These are phyloP conservation scores for Sarcophilus harrisii DNA, from an alignment of 2,797 vertebrate species.

Conservation along the genomic window DNA sequence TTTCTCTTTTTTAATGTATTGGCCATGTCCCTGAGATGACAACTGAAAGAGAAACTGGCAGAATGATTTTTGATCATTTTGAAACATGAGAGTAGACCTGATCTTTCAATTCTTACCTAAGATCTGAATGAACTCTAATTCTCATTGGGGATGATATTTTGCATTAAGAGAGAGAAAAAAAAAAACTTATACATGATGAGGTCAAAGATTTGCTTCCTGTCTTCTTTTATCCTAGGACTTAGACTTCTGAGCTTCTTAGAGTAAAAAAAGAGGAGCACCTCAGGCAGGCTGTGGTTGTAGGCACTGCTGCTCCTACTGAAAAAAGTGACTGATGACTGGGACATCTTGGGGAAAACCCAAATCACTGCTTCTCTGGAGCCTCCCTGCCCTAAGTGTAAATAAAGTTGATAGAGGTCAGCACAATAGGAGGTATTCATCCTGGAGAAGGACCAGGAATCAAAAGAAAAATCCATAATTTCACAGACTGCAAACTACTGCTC, in stretches of 20 bases:
- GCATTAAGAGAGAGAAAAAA: not conserved
- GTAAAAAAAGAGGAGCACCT: not conserved
- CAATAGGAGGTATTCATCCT: not conserved
- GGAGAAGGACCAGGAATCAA: not conserved
- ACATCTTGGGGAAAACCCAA: not conserved
- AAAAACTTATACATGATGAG: not conserved
- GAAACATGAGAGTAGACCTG: not conserved
- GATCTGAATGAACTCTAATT: not conserved
- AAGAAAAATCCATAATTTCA: not conserved
- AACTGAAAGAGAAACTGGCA: not conserved
- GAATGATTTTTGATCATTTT: not conserved
- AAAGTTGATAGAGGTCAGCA: not conserved
- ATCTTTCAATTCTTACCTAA: not conserved
- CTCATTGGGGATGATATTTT: not conserved
- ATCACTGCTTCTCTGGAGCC: not conserved
- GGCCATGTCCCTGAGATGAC: not conserved
- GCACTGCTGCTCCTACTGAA: no score
- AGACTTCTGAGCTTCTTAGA: not conserved
- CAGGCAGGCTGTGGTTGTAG: not conserved
- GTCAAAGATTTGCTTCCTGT: not conserved
- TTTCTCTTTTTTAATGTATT: not conserved
- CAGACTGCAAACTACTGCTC: not conserved
- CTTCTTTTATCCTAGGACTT: not conserved
- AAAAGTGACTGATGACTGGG: not conserved
- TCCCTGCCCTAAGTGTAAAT: not conserved